Evolutionary conservation across 2,888 invertebrate species (phyloP).

Genomic region (Leucozona laternaria): DNA sequence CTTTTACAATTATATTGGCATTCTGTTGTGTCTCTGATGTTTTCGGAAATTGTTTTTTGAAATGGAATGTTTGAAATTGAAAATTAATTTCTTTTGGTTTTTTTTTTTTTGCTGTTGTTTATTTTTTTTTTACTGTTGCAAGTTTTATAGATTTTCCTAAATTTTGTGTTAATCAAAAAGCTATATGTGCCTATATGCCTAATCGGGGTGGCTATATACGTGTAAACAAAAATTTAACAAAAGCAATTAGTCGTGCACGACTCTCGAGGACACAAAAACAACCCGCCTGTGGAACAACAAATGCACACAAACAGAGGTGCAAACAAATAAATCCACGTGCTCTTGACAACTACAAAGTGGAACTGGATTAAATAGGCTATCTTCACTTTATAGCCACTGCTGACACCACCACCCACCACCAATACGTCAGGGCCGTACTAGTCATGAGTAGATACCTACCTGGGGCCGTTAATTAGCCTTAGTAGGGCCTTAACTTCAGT

Average conservation of each 20-base stretch:
- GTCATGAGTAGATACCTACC: fast-evolving
- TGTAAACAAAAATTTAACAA: conserved; percentile 16
- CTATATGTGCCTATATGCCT: background rate
- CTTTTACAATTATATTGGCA: conserved; percentile 29
- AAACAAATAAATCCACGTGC: conserved; percentile 36
- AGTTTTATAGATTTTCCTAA: conserved; percentile 2
- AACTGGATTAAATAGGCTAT: conserved; percentile 47
- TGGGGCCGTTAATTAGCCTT: background rate
- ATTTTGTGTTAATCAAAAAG: conserved; percentile 21
- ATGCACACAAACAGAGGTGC: background rate
- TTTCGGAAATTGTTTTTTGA: conserved; percentile 22
- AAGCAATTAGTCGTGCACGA: conserved; percentile 25
- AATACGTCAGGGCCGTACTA: background rate
- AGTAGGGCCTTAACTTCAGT: background rate
- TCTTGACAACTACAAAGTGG: conserved; percentile 31
- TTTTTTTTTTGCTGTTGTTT: background rate
- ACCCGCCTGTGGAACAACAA: background rate
- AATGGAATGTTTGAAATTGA: conserved; percentile 28
- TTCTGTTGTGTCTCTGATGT: conserved; percentile 7
- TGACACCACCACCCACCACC: background rate
- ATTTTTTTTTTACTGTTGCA: background rate
- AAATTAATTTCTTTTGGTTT: conserved; percentile 8
- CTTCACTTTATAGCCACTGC: conserved; percentile 32
- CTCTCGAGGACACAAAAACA: conserved; percentile 16
- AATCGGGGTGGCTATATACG: background rate